Evolutionary conservation across 2,888 invertebrate genomes (phyloP).

Genomic region (Drosophila lacicola): DNA sequence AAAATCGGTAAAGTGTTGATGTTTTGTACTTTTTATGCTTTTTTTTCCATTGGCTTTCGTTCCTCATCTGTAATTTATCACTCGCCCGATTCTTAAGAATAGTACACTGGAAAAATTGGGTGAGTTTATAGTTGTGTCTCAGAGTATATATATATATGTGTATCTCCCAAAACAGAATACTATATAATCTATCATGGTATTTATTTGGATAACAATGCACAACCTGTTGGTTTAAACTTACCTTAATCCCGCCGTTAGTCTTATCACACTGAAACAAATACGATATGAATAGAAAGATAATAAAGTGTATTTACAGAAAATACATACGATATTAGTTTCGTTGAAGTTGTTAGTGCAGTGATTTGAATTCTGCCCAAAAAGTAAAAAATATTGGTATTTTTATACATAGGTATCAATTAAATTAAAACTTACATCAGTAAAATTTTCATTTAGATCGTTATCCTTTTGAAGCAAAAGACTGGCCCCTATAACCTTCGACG

Average conservation of each 20-base stretch:
- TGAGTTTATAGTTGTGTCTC: too few relatives aligned
- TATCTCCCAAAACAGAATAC: not conserved
- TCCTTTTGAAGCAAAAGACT: conserved; percentile 55
- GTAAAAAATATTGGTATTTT: conserved; percentile 64
- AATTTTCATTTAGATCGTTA: conserved; percentile 87
- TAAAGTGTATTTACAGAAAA: not conserved
- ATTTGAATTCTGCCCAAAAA: conserved; percentile 92
- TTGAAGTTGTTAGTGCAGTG: conserved; percentile 96
- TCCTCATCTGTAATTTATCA: too few relatives aligned
- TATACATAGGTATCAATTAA: not conserved
- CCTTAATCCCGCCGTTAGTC: conserved; percentile 96
- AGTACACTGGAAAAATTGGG: too few relatives aligned
- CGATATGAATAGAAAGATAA: conserved; percentile 42
- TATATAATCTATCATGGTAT: not conserved
- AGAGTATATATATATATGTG: too few relatives aligned
- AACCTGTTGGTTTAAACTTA: conserved; percentile 85
- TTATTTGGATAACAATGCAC: not conserved
- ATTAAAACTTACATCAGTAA: conserved; percentile 91
- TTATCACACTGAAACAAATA: conserved; percentile 95
- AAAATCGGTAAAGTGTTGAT: too few relatives aligned
- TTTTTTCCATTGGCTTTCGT: too few relatives aligned
- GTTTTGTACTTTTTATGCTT: too few relatives aligned
- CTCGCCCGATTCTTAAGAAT: too few relatives aligned
- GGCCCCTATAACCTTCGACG: conserved; percentile 56
- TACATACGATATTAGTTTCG: conserved; percentile 95